Evolutionary conservation across 2,113 vertebrate genomes (phyloP), one percentile per base, ranked within the genome.

Genomic region (Lucifuga dentata): DNA sequence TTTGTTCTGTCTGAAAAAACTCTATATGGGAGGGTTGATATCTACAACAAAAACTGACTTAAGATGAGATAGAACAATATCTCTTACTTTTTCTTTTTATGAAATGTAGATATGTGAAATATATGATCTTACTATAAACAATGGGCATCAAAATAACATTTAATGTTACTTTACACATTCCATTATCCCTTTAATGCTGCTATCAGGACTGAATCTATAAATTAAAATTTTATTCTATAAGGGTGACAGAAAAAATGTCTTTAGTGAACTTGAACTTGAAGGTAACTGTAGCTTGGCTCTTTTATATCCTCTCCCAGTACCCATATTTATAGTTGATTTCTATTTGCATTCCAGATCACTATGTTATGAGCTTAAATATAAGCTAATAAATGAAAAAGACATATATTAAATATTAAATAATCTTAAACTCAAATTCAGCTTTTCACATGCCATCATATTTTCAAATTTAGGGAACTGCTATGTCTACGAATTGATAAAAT

Each of bases 401-500:
- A 68, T n/a, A n/a, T n/a, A n/a, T n/a, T n/a, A n/a, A n/a, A 21
- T 56, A 53, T 66, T 50, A 55, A 17, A 63, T 23, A 24, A 73
- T 59, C 23, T 60, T 58, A 41, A 61, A 70, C 17, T 74, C 36
- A 77, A 68, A 81, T 53, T 70, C 57, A 80, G 56, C 35, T 59
- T n/a, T 76, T 79, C 48, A 62, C 68, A 79, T 75, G 58, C 65
- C 32, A 71, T 62, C 39, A 38, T 58, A 32, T 24, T 59, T 29
- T 62, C 52, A 52, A 41, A 46, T 57, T 75, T 64, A 63, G 50
- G 61, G 48, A 53, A 15, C 15, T 65, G 38, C 60, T 1, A 49
- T 40, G 72, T 82, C 61, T 67, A 70, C 55, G 20, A 68, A 50
- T 6, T 73, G 32, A 62, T 53, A 73, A 40, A 84, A 40, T 76